Conservation (phyloP, 2,797 vertebrate species). For the Anguilla obscura region DNA sequence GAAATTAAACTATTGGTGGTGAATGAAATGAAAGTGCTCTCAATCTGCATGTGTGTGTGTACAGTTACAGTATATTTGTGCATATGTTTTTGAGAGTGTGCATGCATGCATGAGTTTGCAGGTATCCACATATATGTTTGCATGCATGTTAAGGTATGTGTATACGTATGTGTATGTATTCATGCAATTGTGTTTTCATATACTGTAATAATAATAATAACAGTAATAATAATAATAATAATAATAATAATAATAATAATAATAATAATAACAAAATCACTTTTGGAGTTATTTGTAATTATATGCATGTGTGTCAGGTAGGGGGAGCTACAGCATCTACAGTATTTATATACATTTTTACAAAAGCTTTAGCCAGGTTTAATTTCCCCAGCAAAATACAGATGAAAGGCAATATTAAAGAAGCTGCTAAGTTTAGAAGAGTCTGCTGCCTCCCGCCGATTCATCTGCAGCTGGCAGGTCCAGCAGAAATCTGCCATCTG, state of each 20-base stretch:
- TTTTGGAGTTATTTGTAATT: no score
- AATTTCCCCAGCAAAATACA: constrained; percentile 27
- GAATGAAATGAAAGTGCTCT: background rate
- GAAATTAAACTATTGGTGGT: no score
- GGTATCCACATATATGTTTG: background rate
- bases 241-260: no score
- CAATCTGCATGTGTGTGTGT: background rate
- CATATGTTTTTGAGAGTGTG: background rate
- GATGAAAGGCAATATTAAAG: constrained; percentile 7
- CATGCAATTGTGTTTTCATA: background rate
- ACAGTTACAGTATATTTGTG: background rate
- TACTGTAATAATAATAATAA: no score
- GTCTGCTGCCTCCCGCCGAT: background rate
- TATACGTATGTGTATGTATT: background rate
- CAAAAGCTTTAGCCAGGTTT: constrained; percentile 14
- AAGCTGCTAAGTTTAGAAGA: constrained; percentile 27
- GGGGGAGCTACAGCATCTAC: background rate
- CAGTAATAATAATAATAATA: no score
- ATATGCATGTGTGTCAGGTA: no score
- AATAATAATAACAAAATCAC: no score
- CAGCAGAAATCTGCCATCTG: background rate
- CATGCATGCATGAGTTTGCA: background rate
- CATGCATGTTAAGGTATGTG: background rate
- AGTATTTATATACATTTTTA: constrained; percentile 24
- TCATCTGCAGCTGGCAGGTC: background rate